phyloP scores from a whole-genome alignment of 2,113 vertebrate genomes.

The Phaethornis superciliosus region DNA sequence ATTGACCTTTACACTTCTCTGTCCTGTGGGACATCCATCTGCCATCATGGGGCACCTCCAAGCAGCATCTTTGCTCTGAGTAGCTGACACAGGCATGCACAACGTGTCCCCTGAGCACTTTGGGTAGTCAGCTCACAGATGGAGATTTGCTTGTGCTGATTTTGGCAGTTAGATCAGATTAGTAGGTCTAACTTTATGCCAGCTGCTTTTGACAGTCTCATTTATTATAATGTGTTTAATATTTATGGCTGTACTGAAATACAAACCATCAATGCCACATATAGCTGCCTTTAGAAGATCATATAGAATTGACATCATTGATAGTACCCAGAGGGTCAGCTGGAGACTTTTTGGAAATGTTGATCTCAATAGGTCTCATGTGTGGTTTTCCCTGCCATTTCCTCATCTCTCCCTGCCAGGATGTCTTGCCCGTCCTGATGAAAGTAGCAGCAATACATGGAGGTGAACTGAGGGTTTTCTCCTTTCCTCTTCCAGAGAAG shows the following conservation, averaged over 20 bases:
- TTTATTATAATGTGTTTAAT: constrained; percentile 8
- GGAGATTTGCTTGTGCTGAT: background rate
- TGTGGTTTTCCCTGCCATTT: background rate
- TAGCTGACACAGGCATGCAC: background rate
- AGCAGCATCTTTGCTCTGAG: background rate
- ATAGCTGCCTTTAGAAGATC: background rate
- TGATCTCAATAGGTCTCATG: accelerated
- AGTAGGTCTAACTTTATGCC: background rate
- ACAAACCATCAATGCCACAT: background rate
- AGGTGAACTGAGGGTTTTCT: background rate
- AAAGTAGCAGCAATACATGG: background rate
- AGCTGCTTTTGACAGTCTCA: background rate
- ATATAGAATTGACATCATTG: background rate
- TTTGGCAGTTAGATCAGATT: background rate
- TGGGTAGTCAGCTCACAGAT: background rate
- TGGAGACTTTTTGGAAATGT: background rate
- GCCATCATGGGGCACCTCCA: background rate
- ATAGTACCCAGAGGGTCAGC: background rate
- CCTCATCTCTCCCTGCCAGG: background rate
- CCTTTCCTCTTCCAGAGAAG: background rate
- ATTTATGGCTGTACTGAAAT: background rate
- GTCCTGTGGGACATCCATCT: background rate
- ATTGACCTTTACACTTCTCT: background rate
- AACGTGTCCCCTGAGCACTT: background rate
- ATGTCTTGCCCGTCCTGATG: background rate